These are phyloP conservation scores for Calliopsis andreniformis DNA, from an alignment of 1,140 invertebrate genomes.

Conservation along the genomic window DNA sequence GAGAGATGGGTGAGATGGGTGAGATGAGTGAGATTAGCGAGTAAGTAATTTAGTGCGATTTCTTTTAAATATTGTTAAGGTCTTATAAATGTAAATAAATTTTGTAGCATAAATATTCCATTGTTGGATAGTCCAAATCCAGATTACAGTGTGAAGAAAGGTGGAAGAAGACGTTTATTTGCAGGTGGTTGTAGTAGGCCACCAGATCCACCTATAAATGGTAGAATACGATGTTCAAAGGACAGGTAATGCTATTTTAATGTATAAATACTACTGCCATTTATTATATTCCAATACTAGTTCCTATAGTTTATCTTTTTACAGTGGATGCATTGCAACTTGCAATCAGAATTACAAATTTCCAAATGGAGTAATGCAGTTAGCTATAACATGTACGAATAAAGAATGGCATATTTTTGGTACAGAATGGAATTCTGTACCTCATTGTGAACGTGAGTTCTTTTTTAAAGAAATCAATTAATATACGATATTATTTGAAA, in stretches of 20 bases:
- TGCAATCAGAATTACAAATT: conserved; percentile 84
- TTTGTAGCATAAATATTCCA: neutral
- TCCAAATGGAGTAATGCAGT: conserved; percentile 81
- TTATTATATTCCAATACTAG: conserved; percentile 5
- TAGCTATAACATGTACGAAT: conserved; percentile 82
- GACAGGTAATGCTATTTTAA: conserved; percentile 62
- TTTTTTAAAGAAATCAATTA: neutral
- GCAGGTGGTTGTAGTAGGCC: conserved; percentile 65
- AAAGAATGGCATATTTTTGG: conserved; percentile 83
- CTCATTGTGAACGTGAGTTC: conserved; percentile 85
- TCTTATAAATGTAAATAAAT: neutral
- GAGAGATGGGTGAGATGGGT: no score
- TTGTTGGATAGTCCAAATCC: neutral
- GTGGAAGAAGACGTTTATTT: conserved; percentile 21
- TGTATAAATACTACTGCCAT: neutral
- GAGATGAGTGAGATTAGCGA: no score
- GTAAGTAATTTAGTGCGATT: conserved; percentile 36
- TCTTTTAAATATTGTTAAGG: neutral
- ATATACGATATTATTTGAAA: neutral
- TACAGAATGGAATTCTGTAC: conserved; percentile 80
- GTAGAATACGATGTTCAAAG: conserved; percentile 76
- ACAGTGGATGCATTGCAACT: conserved; percentile 81
- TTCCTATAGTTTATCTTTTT: neutral
- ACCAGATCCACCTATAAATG: conserved; percentile 77
- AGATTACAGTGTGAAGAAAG: conserved; percentile 36